These are phyloP conservation scores for Agelas oroides DNA, from an alignment of 37 sponge, comb jelly and placozoan genomes.

Conservation along the genomic window DNA sequence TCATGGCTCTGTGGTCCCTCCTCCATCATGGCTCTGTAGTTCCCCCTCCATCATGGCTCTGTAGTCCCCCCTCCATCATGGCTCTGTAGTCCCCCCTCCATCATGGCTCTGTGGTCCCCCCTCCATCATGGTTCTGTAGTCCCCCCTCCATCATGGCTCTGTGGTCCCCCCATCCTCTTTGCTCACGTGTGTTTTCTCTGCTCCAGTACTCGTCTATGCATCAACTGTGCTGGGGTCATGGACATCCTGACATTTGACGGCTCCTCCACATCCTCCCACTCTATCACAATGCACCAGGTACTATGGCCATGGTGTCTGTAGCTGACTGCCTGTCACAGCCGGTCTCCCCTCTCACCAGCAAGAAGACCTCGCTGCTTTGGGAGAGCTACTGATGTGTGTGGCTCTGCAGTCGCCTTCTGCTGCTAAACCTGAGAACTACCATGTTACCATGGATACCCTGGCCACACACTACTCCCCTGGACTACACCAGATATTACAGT, in stretches of 20 bases:
- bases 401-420: constrained; percentile 67
- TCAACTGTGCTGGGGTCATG: constrained; percentile 84
- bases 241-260: constrained; percentile 75
- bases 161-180: too few species aligned
- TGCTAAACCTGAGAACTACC: constrained; percentile 47
- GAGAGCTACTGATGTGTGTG: constrained; percentile 75
- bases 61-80: too few species aligned
- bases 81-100: too few species aligned
- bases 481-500: constrained; percentile 67
- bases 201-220: constrained; percentile 25
- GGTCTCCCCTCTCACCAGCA: constrained; percentile 50
- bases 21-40: too few species aligned
- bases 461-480: constrained; percentile 54
- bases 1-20: too few species aligned
- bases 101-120: too few species aligned
- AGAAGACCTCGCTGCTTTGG: constrained; percentile 76
- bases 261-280: background rate
- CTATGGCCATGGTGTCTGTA: background rate
- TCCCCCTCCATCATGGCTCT: too few species aligned
- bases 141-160: too few species aligned
- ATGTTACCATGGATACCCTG: constrained; percentile 42
- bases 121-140: too few species aligned
- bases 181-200: background rate
- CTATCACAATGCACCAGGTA: constrained; percentile 32
- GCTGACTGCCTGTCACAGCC: too few species aligned